phyloP scores from a whole-genome alignment of 2,113 vertebrate species.

The Tragelaphus strepsiceros region DNA sequence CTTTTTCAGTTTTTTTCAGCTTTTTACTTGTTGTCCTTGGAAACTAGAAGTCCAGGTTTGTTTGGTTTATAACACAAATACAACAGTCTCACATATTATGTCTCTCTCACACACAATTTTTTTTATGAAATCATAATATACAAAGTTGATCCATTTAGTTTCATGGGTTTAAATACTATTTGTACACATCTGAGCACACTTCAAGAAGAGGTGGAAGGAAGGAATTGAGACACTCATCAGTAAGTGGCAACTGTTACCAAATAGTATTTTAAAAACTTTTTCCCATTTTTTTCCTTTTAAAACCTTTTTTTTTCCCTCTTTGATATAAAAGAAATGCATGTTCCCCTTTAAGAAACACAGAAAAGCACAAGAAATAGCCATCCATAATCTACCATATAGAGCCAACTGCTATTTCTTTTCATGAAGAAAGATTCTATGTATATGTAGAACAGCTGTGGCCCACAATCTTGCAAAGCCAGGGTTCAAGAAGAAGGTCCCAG shows the following conservation, averaged over 20 bases:
- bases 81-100: neutral
- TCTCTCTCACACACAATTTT: neutral
- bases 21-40: neutral
- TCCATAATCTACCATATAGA: neutral
- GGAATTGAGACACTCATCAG: neutral
- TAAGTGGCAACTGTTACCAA: neutral
- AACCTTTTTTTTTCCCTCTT: neutral
- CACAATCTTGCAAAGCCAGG: neutral
- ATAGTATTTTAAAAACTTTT: neutral
- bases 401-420: neutral
- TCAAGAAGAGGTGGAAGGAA: neutral
- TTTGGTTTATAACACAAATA: neutral
- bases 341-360: neutral
- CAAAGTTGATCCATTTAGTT: neutral
- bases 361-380: neutral
- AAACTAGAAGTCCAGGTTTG: neutral
- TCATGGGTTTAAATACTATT: neutral
- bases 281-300: neutral
- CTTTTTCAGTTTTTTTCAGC: neutral
- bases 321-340: neutral
- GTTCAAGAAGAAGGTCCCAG: neutral
- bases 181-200: neutral
- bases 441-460: neutral
- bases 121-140: neutral
- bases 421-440: neutral